Evolutionary conservation across 2,888 invertebrate genomes (phyloP).

Genomic region (Xiphydria camelus): DNA sequence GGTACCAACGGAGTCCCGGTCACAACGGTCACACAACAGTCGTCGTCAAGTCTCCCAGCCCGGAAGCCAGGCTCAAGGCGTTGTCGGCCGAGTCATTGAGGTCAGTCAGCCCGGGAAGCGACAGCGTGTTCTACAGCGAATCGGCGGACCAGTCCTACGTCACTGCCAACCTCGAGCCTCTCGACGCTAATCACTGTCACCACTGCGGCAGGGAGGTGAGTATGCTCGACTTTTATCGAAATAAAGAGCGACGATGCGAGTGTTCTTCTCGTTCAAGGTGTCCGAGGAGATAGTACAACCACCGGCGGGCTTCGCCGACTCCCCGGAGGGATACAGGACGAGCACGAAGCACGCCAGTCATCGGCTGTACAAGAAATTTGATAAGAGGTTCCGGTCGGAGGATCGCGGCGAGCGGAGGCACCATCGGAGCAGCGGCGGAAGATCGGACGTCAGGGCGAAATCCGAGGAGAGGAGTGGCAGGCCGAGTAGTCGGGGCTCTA

Average conservation of each 20-base stretch:
- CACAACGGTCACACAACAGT: constrained; percentile 46
- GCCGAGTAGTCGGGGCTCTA: constrained; percentile 43
- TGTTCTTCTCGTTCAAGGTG: constrained; percentile 49
- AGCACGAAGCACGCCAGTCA: constrained; percentile 54
- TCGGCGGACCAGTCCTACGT: constrained; percentile 63
- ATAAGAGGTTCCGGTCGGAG: constrained; percentile 78
- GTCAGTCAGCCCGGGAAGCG: constrained; percentile 88
- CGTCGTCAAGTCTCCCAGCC: constrained; percentile 53
- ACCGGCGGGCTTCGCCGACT: constrained; percentile 87
- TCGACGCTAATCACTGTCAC: constrained; percentile 68
- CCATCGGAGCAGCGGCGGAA: constrained; percentile 61
- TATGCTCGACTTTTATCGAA: no score
- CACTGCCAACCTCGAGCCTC: constrained; percentile 25
- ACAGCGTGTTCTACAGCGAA: constrained; percentile 88
- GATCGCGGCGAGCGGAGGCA: constrained; percentile 70
- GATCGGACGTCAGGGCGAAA: constrained; percentile 79
- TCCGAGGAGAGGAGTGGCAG: constrained; percentile 51
- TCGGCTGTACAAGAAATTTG: constrained; percentile 76
- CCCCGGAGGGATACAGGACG: constrained; percentile 64
- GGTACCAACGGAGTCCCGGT: constrained; percentile 58
- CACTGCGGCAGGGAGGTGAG: constrained; percentile 86
- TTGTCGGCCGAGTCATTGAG: constrained; percentile 84
- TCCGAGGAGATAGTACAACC: constrained; percentile 79
- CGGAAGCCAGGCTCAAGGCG: constrained; percentile 70
- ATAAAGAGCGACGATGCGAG: no score